Conservation (phyloP, 2,888 invertebrate genomes). For the Philonicus albiceps region DNA sequence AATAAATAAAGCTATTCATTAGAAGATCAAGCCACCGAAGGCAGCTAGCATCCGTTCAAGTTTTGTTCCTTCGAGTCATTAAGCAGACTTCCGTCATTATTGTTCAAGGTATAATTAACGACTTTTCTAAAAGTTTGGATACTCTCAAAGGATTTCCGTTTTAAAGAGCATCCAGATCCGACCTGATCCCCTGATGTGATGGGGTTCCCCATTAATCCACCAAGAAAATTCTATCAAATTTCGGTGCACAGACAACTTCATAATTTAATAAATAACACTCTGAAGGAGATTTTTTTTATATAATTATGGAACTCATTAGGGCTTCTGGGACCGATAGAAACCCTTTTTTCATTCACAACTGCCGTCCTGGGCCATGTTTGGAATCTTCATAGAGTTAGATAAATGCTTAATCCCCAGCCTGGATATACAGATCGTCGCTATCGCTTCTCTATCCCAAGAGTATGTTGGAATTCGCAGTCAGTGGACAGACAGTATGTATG, state of each 20-base stretch:
- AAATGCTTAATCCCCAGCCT: background rate
- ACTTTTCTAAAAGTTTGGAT: background rate
- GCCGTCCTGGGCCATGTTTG: background rate
- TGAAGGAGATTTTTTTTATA: conserved; percentile 13
- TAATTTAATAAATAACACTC: background rate
- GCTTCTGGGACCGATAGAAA: background rate
- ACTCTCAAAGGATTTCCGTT: background rate
- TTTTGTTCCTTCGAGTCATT: background rate
- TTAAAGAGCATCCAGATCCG: background rate
- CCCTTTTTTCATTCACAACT: background rate
- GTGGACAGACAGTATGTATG: background rate
- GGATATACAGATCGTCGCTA: background rate
- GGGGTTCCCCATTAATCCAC: background rate
- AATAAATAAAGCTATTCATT: background rate
- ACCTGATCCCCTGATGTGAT: background rate
- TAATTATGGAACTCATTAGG: conserved; percentile 17
- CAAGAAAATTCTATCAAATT: background rate
- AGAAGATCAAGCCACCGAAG: too few relatives aligned
- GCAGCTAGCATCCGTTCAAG: background rate
- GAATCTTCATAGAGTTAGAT: background rate
- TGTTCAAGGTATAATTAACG: background rate
- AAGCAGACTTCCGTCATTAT: background rate
- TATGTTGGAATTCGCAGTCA: background rate
- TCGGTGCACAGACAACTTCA: background rate
- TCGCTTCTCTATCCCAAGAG: background rate